Evolutionary conservation across 2,113 vertebrate species (phyloP), one percentile per base, ranked within the genome.

Genomic region (Psophia crepitans): DNA sequence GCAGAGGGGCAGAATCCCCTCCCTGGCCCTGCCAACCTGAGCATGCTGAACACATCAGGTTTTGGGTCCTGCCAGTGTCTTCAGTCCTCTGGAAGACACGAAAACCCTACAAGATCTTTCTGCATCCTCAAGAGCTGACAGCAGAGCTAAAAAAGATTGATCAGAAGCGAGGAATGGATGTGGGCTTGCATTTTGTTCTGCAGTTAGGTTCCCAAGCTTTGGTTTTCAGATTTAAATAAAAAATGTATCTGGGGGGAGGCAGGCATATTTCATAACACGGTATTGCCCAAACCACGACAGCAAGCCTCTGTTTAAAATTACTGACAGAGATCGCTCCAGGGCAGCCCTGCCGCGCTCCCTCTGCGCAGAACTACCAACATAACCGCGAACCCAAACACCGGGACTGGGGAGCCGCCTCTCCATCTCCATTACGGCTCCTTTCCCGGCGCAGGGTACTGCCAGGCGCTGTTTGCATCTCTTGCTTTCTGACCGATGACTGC

Each of bases 261-360:
- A 87, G 56, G 13, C 60, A 6, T 27, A 33, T 65, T 80, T 48
- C 58, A 44, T 26, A 26, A 41, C 35, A 33, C 46, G 4, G 43
- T 21, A 8, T 8, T 37, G 76, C 26, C 58, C 76, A 66, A 61
- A 77, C 6, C 33, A 58, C 6, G 26, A 64, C 39, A 53, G 39
- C 43, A 73, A 83, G 28, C 69, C 30, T 73, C 30, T 20, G 3
- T 11, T 49, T 56, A 22, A 66, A 78, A 46, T 3, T 9, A 57
- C 3, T 1, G 1, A 22, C 26, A 5, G 24, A 26, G 65, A 28
- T 8, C 1, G 0, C 57, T 39, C 39, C 3, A 2, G 37, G 60
- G 20, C 27, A 41, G 64, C 73, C 32, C 56, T 49, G 56, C 18
- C 0, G 0, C 23, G 56, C 56, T 71, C n/a, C 28, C 19, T 53